phyloP scores from a whole-genome alignment of 2,113 vertebrate species.

The Pithys albifrons region DNA sequence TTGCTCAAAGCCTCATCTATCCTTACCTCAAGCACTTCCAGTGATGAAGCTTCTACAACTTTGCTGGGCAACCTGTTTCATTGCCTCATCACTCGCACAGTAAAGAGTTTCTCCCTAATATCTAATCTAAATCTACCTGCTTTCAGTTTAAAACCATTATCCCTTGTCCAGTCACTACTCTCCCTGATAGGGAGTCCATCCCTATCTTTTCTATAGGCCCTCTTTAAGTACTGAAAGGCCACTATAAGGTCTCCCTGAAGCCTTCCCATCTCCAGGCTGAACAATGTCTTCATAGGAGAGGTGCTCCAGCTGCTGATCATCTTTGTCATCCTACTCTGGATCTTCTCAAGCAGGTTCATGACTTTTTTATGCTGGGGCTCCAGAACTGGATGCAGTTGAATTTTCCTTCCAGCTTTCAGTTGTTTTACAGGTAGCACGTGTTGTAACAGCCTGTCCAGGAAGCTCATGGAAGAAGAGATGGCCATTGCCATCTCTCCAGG shows the following conservation, averaged over 20 bases:
- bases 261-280: not conserved
- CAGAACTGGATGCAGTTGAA: not conserved
- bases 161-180: not conserved
- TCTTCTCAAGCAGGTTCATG: not conserved
- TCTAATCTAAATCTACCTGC: not conserved
- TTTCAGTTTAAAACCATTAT: not conserved
- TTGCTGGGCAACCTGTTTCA: not conserved
- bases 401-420: not conserved
- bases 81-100: not conserved
- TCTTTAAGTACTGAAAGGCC: not conserved
- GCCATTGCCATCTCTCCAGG: not conserved
- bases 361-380: not conserved
- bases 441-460: not conserved
- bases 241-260: fast-evolving
- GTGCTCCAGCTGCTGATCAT: not conserved
- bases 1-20: not conserved
- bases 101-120: not conserved
- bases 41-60: not conserved
- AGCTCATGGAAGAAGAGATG: not conserved
- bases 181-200: not conserved
- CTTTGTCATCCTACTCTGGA: not conserved
- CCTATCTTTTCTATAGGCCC: not conserved
- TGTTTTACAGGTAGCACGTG: not conserved
- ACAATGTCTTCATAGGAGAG: not conserved
- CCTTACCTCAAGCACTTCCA: not conserved